A percentile compares a stretch with the other conserved stretches of the same genome.
phyloP scores from a whole-genome alignment of 53 echinoderm and acorn worm genomes.

The Paelopatides confundens region DNA sequence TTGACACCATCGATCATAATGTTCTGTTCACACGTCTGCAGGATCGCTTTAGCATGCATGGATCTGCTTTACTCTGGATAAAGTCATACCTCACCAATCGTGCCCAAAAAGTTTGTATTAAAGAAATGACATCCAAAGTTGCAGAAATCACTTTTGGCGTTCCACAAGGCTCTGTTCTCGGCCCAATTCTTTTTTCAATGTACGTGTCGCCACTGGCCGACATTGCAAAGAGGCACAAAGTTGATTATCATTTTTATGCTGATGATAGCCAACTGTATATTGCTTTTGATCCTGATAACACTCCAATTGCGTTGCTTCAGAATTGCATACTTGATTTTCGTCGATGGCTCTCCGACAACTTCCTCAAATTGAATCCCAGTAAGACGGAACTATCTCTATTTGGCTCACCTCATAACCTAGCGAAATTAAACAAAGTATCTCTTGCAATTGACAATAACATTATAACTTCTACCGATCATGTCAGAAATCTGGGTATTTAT shows the following conservation, averaged over 20 bases:
- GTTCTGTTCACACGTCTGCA: not conserved
- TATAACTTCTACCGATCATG: not conserved
- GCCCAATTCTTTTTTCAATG: constrained; percentile 19
- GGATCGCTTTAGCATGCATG: not conserved
- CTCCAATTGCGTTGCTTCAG: not conserved
- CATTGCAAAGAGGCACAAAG: constrained; percentile 1
- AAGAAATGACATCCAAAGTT: not conserved
- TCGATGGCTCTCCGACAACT: not conserved
- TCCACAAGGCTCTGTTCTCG: constrained; percentile 6
- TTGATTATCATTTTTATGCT: constrained; percentile 14
- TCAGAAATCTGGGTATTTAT: not conserved
- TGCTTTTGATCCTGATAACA: constrained; percentile 21
- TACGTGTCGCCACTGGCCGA: constrained; percentile 14
- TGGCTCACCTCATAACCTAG: constrained; percentile 10
- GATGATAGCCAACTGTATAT: constrained; percentile 13
- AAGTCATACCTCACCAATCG: not conserved
- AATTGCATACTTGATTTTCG: not conserved
- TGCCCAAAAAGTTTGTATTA: not conserved
- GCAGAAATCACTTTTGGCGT: not conserved
- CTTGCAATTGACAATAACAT: not conserved
- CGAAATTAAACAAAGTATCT: not conserved
- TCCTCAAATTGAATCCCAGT: not conserved
- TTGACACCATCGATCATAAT: not conserved
- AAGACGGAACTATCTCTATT: not conserved
- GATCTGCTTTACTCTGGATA: not conserved